Conservation (phyloP, 1,140 invertebrate genomes). For the Drosophila parabipectinata region DNA sequence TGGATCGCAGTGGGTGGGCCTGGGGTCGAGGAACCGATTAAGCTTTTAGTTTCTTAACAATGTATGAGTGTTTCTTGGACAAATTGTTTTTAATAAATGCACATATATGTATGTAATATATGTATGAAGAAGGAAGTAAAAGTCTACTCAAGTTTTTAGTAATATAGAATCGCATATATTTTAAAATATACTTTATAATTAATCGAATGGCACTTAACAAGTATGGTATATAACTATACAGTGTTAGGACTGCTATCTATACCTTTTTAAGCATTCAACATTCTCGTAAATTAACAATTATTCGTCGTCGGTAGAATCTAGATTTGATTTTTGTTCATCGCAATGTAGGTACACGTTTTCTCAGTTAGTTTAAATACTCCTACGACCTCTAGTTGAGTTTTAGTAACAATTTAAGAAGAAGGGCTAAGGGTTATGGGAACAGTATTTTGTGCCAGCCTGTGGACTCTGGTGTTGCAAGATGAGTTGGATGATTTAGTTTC, state of each 20-base stretch:
- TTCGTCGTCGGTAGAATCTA: conserved; percentile 2
- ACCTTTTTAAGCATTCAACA: conserved; percentile 14
- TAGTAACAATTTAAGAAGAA: conserved; percentile 19
- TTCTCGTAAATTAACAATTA: not conserved
- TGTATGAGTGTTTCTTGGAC: conserved; percentile 58
- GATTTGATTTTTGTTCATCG: conserved; percentile 62
- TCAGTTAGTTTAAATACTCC: conserved; percentile 48
- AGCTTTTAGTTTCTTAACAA: conserved; percentile 39
- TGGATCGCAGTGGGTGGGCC: not conserved
- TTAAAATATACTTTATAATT: conserved; percentile 28
- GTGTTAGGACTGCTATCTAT: conserved; percentile 4
- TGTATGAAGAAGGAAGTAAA: conserved; percentile 48
- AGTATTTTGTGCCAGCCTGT: conserved; percentile 14
- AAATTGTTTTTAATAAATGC: conserved; percentile 73
- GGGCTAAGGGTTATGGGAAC: not conserved
- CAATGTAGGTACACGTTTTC: conserved; percentile 66
- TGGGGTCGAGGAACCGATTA: conserved; percentile 28
- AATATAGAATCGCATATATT: conserved; percentile 2
- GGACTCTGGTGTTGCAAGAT: conserved; percentile 15
- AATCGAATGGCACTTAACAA: conserved; percentile 75
- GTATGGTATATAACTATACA: conserved; percentile 27
- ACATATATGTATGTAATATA: conserved; percentile 80
- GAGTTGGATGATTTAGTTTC: conserved; percentile 28
- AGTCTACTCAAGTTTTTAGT: not conserved
- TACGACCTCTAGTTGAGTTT: not conserved